Evolutionary conservation across 1,140 invertebrate genomes (phyloP).

Genomic region (Drosophila sulfurigaster): DNA sequence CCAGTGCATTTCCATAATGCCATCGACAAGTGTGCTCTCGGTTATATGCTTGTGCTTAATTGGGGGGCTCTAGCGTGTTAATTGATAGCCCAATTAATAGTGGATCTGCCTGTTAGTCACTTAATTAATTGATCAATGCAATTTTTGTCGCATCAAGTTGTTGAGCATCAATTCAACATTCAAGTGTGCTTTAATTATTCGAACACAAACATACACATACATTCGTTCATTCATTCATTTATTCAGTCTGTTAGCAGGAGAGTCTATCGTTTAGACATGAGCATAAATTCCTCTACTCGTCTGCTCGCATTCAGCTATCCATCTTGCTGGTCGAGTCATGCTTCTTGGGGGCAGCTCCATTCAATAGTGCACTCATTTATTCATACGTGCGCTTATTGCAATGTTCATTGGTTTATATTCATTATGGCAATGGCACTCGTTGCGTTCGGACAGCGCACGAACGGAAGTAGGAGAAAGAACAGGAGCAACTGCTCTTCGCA

Average conservation of each 20-base stretch:
- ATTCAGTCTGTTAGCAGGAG: background rate
- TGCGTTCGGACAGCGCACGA: slow-evolving; percentile 46
- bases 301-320: background rate
- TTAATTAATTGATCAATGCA: slow-evolving; percentile 63
- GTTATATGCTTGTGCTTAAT: slow-evolving; percentile 43
- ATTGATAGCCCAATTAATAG: slow-evolving; percentile 73
- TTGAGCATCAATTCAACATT: background rate
- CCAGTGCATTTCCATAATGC: slow-evolving; percentile 10
- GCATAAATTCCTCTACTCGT: slow-evolving; percentile 16
- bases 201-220: slow-evolving; percentile 20
- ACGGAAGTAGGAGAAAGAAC: slow-evolving; percentile 13
- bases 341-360: slow-evolving; percentile 30
- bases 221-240: slow-evolving; percentile 1
- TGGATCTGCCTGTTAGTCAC: slow-evolving; percentile 29
- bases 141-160: slow-evolving; percentile 45
- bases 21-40: background rate
- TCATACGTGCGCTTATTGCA: slow-evolving; percentile 82
- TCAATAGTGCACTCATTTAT: slow-evolving; percentile 73
- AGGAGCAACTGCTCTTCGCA: background rate
- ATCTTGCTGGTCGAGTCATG: background rate
- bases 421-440: slow-evolving; percentile 76
- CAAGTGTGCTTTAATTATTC: slow-evolving; percentile 62
- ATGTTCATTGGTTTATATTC: slow-evolving; percentile 82
- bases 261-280: slow-evolving; percentile 24
- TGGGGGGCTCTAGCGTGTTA: slow-evolving; percentile 60